Conservation (phyloP, 2,888 invertebrate species). For the Clunio marinus region DNA sequence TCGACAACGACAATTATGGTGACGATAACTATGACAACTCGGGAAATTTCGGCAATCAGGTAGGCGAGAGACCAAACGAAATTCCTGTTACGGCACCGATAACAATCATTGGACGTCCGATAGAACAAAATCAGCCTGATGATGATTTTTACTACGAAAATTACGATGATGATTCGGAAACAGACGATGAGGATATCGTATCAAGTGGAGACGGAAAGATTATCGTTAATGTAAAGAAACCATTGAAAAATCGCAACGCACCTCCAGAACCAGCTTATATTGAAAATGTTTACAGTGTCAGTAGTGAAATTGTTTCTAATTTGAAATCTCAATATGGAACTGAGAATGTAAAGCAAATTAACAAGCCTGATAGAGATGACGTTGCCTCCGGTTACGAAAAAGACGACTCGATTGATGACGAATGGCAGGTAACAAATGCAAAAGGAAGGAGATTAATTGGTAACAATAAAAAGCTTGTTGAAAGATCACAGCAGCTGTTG, state of each 20-base stretch:
- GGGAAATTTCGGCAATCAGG: conserved; percentile 23
- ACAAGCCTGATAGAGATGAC: conserved; percentile 6
- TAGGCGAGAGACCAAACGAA: background rate
- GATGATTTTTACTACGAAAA: conserved; percentile 30
- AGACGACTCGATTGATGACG: conserved; percentile 40
- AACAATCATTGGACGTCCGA: conserved; percentile 27
- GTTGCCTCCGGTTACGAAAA: background rate
- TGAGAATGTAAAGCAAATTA: conserved; percentile 16
- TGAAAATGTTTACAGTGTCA: conserved; percentile 41
- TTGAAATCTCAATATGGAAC: conserved; percentile 13
- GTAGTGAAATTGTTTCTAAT: conserved; percentile 41
- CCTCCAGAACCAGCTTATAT: conserved; percentile 5
- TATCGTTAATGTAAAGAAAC: conserved; percentile 24
- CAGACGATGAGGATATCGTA: conserved; percentile 30
- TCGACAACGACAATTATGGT: conserved; percentile 34
- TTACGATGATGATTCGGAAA: conserved; percentile 18
- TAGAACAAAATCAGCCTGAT: conserved; percentile 5
- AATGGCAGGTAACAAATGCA: conserved; percentile 44
- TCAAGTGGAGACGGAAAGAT: conserved; percentile 33
- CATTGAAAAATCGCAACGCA: background rate
- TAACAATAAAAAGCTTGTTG: conserved; percentile 45
- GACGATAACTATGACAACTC: conserved; percentile 24
- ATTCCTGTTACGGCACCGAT: conserved; percentile 10
- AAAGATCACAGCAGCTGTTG: conserved; percentile 45
- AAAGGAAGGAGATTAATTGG: conserved; percentile 45